Percentiles rank a stretch among this genome's conserved stretches.
These are phyloP conservation scores for Sinocyclocheilus anshuiensis DNA, from an alignment of 2,113 vertebrate species.

Conservation along the genomic window DNA sequence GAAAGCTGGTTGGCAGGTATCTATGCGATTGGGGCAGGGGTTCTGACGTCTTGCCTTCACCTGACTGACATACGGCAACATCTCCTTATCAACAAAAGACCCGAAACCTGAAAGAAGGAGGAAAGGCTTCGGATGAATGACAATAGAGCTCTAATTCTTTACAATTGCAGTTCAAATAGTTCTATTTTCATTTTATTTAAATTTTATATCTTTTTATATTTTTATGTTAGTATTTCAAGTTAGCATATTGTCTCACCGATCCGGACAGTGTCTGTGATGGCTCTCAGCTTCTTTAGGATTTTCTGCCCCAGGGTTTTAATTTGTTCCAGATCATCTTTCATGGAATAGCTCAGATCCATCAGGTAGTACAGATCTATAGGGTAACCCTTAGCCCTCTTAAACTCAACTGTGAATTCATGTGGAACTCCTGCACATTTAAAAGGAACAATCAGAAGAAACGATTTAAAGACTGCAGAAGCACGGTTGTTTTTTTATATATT, in stretches of 20 bases:
- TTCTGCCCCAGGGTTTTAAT: constrained; percentile 77
- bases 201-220: background rate
- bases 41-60: constrained; percentile 65
- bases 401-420: constrained; percentile 68
- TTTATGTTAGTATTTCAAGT: background rate
- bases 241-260: constrained; percentile 72
- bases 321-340: constrained; percentile 81
- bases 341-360: constrained; percentile 84
- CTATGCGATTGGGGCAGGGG: constrained; percentile 70
- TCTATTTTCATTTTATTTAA: background rate
- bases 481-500: background rate
- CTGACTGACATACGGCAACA: constrained; percentile 77
- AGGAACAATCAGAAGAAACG: background rate
- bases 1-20: constrained; percentile 76
- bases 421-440: constrained; percentile 69
- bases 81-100: constrained; percentile 82
- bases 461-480: background rate
- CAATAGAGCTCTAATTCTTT: background rate
- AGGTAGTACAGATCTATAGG: constrained; percentile 84
- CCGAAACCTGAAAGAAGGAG: constrained; percentile 74
- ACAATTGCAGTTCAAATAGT: background rate
- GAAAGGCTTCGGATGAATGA: background rate
- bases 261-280: constrained; percentile 69
- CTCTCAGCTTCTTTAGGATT: constrained; percentile 67
- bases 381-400: constrained; percentile 76